A percentile compares a stretch with the other conserved stretches of the same genome.
These are phyloP conservation scores for Ecdyonurus torrentis DNA, from an alignment of 2,888 invertebrate species.

Conservation along the genomic window DNA sequence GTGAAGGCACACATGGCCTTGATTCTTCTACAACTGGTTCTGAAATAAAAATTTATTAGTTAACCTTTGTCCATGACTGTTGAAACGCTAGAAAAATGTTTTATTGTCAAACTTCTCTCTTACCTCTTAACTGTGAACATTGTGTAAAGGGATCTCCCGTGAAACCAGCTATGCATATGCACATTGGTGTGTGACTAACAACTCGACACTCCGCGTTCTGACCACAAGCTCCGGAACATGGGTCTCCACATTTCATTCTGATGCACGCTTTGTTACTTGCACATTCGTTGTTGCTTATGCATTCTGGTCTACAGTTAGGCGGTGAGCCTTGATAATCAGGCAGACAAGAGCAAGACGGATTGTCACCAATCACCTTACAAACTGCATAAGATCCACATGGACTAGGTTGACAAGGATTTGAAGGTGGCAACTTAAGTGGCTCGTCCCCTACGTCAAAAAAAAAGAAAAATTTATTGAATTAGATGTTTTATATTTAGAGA, in stretches of 20 bases:
- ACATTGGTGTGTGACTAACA: conserved; percentile 54
- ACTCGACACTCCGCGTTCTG: conserved; percentile 57
- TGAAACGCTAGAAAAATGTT: too few relatives aligned
- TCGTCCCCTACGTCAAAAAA: neutral
- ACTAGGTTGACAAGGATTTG: conserved; percentile 39
- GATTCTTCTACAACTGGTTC: conserved; percentile 23
- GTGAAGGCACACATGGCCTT: conserved; percentile 53
- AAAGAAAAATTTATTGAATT: neutral
- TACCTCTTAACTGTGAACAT: neutral
- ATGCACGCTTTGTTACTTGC: conserved; percentile 61
- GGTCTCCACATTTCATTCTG: conserved; percentile 61
- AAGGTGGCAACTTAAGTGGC: conserved; percentile 9
- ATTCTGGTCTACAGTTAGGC: conserved; percentile 46
- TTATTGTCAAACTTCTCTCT: conserved; percentile 19
- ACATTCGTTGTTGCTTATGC: conserved; percentile 57
- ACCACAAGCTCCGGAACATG: conserved; percentile 57
- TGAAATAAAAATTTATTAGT: neutral
- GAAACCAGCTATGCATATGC: conserved; percentile 68
- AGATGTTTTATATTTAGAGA: neutral
- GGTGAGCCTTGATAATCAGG: conserved; percentile 65
- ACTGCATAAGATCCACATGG: conserved; percentile 57
- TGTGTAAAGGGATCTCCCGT: conserved; percentile 54
- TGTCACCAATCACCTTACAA: conserved; percentile 59
- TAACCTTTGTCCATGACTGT: too few relatives aligned
- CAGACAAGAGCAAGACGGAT: conserved; percentile 65